phyloP scores from a whole-genome alignment of 2,888 invertebrate genomes.

The Stramonita haemastoma region DNA sequence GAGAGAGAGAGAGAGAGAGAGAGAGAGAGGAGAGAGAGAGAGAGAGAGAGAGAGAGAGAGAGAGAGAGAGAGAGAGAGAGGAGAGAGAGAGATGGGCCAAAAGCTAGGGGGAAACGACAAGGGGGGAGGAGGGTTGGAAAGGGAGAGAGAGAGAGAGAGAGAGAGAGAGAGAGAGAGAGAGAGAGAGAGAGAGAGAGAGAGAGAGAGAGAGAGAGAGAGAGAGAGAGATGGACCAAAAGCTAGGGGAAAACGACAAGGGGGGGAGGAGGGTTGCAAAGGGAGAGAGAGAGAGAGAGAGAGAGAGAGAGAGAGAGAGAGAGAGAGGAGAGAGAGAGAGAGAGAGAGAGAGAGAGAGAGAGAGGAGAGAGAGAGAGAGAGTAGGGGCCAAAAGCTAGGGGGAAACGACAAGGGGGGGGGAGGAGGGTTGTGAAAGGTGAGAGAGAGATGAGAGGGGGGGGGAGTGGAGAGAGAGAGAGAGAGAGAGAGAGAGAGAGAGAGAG shows the following conservation, averaged over 20 bases:
- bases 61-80: no score
- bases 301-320: slow-evolving; percentile 25
- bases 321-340: slow-evolving; percentile 3
- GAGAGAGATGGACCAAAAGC: no score
- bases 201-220: no score
- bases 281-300: neutral
- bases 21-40: neutral
- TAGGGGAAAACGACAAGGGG: neutral
- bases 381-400: no score
- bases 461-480: no score
- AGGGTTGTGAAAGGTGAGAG: no score
- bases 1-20: neutral
- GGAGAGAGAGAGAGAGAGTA: neutral
- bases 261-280: neutral
- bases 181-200: no score
- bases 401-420: no score
- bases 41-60: slow-evolving; percentile 29
- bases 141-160: neutral
- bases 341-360: slow-evolving; percentile 6
- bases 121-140: neutral
- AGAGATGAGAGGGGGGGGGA: no score
- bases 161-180: neutral
- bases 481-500: no score
- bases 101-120: neutral
- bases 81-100: neutral